Evolutionary conservation across 1,140 invertebrate genomes (phyloP).

Genomic region (Scaptomyza montana): DNA sequence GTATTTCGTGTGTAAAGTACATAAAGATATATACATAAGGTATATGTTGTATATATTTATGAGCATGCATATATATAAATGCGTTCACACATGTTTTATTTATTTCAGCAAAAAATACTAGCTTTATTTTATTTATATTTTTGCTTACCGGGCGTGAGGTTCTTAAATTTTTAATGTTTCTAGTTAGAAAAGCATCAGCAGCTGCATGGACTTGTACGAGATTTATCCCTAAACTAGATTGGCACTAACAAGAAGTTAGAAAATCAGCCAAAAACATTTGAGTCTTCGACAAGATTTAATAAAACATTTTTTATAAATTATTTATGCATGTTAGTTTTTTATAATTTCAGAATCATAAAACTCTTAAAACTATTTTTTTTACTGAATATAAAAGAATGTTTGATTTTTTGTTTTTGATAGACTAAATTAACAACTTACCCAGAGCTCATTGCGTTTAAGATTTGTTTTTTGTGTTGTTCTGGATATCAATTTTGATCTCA

Average conservation of each 20-base stretch:
- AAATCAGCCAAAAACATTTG: background rate
- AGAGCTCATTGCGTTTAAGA: conserved; percentile 58
- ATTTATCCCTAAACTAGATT: conserved; percentile 11
- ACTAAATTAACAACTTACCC: conserved; percentile 50
- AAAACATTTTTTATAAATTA: background rate
- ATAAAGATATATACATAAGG: conserved; percentile 13
- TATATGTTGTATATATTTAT: conserved; percentile 38
- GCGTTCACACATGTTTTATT: conserved; percentile 60
- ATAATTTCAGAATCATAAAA: too few relatives aligned
- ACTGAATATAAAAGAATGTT: too few relatives aligned
- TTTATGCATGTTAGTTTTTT: background rate
- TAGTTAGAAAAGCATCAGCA: conserved; percentile 34
- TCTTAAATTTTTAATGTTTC: conserved; percentile 24
- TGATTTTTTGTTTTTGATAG: too few relatives aligned
- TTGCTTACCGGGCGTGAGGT: conserved; percentile 53
- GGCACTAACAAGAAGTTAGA: conserved; percentile 13
- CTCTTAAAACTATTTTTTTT: too few relatives aligned
- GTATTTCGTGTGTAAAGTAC: conserved; percentile 12
- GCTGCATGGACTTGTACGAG: conserved; percentile 24
- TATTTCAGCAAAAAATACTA: conserved; percentile 40
- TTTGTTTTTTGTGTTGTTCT: conserved; percentile 38
- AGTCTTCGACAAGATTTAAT: too few relatives aligned
- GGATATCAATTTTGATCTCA: conserved; percentile 43
- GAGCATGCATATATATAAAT: conserved; percentile 17
- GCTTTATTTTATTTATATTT: conserved; percentile 25